Evolutionary conservation across 2,888 invertebrate species (phyloP).

Genomic region (Rotaria macrura): DNA sequence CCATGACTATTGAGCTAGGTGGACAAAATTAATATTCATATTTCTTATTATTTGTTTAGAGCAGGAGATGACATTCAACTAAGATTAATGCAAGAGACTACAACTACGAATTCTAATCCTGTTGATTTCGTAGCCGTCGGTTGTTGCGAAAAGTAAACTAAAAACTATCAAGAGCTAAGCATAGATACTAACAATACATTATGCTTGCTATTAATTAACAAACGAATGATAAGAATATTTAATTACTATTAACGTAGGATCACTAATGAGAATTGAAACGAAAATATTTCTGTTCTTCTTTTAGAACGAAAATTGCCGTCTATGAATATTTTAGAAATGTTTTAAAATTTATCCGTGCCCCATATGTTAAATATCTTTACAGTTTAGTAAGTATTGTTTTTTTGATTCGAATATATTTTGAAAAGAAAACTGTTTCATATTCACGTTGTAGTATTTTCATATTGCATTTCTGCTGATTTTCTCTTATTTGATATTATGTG

Average conservation of each 20-base stretch:
- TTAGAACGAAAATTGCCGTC: background rate
- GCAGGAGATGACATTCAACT: background rate
- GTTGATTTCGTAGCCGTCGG: background rate
- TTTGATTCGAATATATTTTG: background rate
- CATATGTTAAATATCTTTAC: background rate
- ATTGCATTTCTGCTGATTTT: background rate
- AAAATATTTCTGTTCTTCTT: background rate
- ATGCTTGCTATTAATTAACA: background rate
- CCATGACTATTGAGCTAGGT: no score
- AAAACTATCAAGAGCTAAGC: background rate
- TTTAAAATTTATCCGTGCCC: background rate
- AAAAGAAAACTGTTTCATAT: background rate
- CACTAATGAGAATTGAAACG: no score
- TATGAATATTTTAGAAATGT: background rate
- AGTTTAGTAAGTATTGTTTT: background rate
- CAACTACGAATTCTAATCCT: background rate
- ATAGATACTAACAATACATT: background rate
- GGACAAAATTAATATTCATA: no score
- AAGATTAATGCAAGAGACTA: background rate
- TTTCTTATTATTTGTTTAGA: background rate
- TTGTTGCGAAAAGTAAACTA: background rate
- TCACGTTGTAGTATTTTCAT: background rate
- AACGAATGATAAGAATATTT: background rate
- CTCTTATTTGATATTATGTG: background rate
- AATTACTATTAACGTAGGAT: background rate